Conservation (phyloP, 2,888 invertebrate species). For the Lasioglossum zephyrum region DNA sequence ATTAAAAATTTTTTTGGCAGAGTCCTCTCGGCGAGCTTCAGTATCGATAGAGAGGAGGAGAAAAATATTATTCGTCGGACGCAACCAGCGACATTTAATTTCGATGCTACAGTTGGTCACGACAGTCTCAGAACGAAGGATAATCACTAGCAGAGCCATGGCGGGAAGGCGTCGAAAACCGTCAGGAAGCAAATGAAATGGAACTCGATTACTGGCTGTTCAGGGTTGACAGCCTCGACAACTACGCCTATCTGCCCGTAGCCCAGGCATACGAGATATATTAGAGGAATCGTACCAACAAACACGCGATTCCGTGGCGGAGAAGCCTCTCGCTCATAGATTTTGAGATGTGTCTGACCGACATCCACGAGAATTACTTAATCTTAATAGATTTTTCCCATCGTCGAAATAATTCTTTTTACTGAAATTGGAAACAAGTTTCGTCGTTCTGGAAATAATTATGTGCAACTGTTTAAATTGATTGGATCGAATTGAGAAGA, state of each 20-base stretch:
- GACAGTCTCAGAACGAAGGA: neutral
- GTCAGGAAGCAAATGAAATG: slow-evolving; percentile 36
- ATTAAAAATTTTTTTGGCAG: neutral
- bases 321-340: neutral
- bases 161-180: slow-evolving; percentile 34
- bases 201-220: slow-evolving; percentile 49
- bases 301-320: slow-evolving; percentile 20
- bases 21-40: neutral
- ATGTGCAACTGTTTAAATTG: neutral
- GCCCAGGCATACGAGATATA: slow-evolving; percentile 14
- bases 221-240: slow-evolving; percentile 33
- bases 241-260: slow-evolving; percentile 21
- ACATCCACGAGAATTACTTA: neutral
- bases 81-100: slow-evolving; percentile 18
- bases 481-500: neutral
- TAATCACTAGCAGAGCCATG: slow-evolving; percentile 8
- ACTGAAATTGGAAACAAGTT: neutral
- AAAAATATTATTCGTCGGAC: neutral
- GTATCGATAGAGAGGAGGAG: neutral
- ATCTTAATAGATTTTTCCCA: neutral
- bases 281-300: slow-evolving; percentile 37
- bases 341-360: neutral
- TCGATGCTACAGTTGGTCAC: neutral
- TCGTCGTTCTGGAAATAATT: neutral
- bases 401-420: neutral